Evolutionary conservation across 2,797 vertebrate genomes (phyloP).

Genomic region (Rhinophrynus dorsalis): DNA sequence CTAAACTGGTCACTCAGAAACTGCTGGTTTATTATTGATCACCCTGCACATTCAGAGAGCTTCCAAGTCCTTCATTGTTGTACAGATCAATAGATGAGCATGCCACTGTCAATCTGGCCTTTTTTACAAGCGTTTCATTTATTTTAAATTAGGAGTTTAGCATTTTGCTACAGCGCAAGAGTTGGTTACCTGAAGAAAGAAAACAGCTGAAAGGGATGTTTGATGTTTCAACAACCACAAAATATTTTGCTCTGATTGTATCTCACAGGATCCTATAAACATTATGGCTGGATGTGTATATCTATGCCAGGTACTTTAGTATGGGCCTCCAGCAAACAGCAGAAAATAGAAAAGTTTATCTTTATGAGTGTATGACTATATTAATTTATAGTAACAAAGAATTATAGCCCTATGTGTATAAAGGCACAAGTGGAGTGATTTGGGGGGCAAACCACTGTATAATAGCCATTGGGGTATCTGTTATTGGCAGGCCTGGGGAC

Average conservation of each 20-base stretch:
- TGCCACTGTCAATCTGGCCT: background rate
- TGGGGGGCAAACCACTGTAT: too few relatives aligned
- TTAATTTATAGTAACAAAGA: too few relatives aligned
- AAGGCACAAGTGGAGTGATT: too few relatives aligned
- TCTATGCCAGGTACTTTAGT: background rate
- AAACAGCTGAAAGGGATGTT: background rate
- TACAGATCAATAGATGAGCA: constrained; percentile 24
- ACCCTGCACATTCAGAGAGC: background rate
- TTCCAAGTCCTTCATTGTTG: constrained; percentile 16
- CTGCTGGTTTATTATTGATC: constrained; percentile 17
- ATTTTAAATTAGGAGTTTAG: background rate
- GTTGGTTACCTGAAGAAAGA: background rate
- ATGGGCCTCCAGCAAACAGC: background rate
- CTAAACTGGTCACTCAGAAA: constrained; percentile 1
- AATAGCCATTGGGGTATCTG: too few relatives aligned
- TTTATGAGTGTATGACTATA: too few relatives aligned
- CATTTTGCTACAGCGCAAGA: background rate
- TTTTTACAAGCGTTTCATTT: constrained; percentile 5
- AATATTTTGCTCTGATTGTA: background rate
- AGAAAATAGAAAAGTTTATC: too few relatives aligned
- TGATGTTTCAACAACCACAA: background rate
- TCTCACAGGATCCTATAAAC: background rate
- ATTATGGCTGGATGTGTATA: background rate
- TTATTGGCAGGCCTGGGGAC: too few relatives aligned
- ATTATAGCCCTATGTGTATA: too few relatives aligned